phyloP scores from a whole-genome alignment of 2,797 vertebrate species.

The Crypturellus tataupa region DNA sequence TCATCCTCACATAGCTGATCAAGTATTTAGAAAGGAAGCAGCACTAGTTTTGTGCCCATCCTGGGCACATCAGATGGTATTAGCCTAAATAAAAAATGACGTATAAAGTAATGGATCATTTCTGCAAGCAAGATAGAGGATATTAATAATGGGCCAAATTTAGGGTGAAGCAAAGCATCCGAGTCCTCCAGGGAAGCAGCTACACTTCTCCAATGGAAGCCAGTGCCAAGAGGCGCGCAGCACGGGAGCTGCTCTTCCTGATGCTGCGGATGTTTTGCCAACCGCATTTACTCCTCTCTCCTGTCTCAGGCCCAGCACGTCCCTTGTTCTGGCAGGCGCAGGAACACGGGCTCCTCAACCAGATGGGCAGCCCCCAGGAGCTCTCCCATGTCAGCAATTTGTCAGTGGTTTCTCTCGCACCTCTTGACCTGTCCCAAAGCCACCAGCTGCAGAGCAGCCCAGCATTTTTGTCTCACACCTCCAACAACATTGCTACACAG shows the following conservation, averaged over 20 bases:
- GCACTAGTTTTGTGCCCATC: background rate
- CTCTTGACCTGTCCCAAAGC: background rate
- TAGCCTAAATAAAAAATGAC: background rate
- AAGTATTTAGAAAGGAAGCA: background rate
- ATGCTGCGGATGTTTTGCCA: background rate
- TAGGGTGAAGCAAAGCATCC: background rate
- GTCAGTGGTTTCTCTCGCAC: background rate
- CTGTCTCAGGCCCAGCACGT: background rate
- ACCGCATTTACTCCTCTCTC: background rate
- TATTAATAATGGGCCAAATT: background rate
- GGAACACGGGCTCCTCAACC: background rate
- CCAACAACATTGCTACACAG: background rate
- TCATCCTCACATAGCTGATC: background rate
- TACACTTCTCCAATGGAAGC: background rate
- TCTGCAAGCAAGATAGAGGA: background rate
- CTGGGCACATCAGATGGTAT: background rate
- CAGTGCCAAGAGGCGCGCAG: background rate
- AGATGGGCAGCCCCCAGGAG: constrained; percentile 22
- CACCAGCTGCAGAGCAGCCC: background rate
- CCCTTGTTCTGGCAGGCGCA: constrained; percentile 20
- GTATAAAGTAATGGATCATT: background rate
- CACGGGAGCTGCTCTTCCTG: background rate
- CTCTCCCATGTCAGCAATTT: background rate
- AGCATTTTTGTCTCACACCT: background rate
- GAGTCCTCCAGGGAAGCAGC: background rate